phyloP scores from a whole-genome alignment of 2,113 vertebrate species.

The Ptyas mucosa region DNA sequence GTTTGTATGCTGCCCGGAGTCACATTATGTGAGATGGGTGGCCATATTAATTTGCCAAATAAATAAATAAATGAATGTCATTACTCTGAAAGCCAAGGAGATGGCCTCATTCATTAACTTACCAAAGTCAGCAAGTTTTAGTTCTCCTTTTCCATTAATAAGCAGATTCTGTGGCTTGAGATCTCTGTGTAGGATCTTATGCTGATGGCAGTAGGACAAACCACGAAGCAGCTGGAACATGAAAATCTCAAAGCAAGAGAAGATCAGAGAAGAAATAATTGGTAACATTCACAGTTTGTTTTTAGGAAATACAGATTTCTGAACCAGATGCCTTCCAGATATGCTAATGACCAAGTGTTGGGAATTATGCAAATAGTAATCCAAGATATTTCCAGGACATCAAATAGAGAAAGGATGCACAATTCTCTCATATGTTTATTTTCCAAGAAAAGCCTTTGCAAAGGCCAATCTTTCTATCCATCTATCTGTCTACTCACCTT shows the following conservation, averaged over 20 bases:
- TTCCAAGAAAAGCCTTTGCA: not conserved
- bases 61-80: not conserved
- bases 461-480: not conserved
- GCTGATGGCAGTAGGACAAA: conserved; percentile 89
- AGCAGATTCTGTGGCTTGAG: conserved; percentile 97
- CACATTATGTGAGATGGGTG: not conserved
- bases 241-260: conserved; percentile 78
- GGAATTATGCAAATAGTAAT: not conserved
- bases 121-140: conserved; percentile 96
- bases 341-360: not conserved
- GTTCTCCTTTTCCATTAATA: conserved; percentile 92
- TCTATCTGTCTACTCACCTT: conserved; percentile 73
- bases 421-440: not conserved
- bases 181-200: conserved; percentile 94
- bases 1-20: not conserved
- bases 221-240: conserved; percentile 97
- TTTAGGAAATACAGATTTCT: not conserved
- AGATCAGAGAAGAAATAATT: not conserved
- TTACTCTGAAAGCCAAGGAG: not conserved
- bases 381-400: not conserved
- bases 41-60: not conserved
- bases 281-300: not conserved
- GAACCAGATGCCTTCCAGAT: not conserved
- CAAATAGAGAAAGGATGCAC: not conserved
- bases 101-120: conserved; percentile 24